phyloP scores from a whole-genome alignment of 1,140 invertebrate species.

The Drosophila biarmipes region DNA sequence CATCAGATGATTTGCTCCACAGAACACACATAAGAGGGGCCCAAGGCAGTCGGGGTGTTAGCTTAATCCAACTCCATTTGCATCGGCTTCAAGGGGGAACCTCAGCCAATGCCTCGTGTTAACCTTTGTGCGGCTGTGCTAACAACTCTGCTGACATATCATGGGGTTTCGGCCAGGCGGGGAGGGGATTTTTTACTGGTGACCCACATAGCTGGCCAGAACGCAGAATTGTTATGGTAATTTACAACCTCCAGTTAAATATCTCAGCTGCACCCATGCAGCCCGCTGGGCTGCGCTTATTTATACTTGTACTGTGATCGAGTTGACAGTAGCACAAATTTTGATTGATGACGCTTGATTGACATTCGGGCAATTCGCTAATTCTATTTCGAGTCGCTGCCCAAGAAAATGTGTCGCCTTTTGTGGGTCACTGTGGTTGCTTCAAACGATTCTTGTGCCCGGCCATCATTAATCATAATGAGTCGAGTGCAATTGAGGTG shows the following conservation, averaged over 20 bases:
- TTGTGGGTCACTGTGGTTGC: conserved; percentile 31
- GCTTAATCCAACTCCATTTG: conserved; percentile 40
- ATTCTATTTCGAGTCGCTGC: conserved; percentile 66
- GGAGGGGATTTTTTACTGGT: conserved; percentile 48
- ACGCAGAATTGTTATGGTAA: conserved; percentile 71
- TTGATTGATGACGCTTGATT: conserved; percentile 79
- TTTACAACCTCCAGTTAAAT: conserved; percentile 72
- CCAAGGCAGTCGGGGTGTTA: conserved; percentile 33
- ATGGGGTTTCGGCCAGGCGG: conserved; percentile 12
- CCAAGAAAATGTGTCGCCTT: conserved; percentile 38
- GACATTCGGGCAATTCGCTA: conserved; percentile 81
- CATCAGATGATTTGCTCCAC: conserved; percentile 33
- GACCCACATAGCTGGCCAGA: conserved; percentile 62
- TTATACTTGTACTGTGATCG: conserved; percentile 64
- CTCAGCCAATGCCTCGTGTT: conserved; percentile 7
- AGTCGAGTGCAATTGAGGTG: conserved; percentile 66
- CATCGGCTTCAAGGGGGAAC: neutral
- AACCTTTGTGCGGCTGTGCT: conserved; percentile 41
- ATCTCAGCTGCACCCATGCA: conserved; percentile 63
- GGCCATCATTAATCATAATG: conserved; percentile 73
- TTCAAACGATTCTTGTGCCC: conserved; percentile 22
- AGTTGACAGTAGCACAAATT: conserved; percentile 77
- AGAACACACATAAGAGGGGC: neutral
- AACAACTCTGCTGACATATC: conserved; percentile 37
- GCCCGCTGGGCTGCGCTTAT: conserved; percentile 45